A percentile compares a stretch with the other conserved stretches of the same genome.
phyloP scores from a whole-genome alignment of 2,113 vertebrate genomes.

The Pavo muticus region DNA sequence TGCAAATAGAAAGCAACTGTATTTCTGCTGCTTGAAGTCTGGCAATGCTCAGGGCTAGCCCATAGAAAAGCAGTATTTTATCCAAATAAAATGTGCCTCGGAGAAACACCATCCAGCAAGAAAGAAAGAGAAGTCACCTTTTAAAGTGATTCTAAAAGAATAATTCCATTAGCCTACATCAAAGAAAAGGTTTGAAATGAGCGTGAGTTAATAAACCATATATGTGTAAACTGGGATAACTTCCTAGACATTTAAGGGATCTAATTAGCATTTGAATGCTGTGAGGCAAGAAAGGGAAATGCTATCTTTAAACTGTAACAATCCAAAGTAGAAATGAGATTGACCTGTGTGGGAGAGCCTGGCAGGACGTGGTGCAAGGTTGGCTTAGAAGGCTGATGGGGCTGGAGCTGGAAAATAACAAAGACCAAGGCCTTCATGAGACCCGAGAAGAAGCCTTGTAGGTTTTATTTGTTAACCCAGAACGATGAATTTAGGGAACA shows the following conservation, averaged over 20 bases:
- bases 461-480: not conserved
- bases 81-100: conserved; percentile 45
- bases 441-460: not conserved
- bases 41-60: not conserved
- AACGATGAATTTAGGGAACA: not conserved
- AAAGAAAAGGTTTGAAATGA: conserved; percentile 65
- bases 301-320: conserved; percentile 60
- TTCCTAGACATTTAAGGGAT: conserved; percentile 56
- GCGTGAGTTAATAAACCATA: conserved; percentile 56
- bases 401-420: not conserved
- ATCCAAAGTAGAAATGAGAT: conserved; percentile 64
- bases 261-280: conserved; percentile 69
- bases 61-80: not conserved
- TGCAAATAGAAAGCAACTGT: conserved; percentile 39
- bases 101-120: conserved; percentile 42
- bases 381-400: not conserved
- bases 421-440: not conserved
- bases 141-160: conserved; percentile 47
- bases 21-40: not conserved
- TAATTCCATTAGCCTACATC: conserved; percentile 59
- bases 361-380: conserved; percentile 43
- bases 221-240: conserved; percentile 66
- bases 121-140: conserved; percentile 34
- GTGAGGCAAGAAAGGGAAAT: conserved; percentile 59
- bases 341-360: conserved; percentile 33